Percentiles rank a stretch among this genome's conserved stretches.
phyloP scores from a whole-genome alignment of 2,797 vertebrate genomes.

The Momotus momota region DNA sequence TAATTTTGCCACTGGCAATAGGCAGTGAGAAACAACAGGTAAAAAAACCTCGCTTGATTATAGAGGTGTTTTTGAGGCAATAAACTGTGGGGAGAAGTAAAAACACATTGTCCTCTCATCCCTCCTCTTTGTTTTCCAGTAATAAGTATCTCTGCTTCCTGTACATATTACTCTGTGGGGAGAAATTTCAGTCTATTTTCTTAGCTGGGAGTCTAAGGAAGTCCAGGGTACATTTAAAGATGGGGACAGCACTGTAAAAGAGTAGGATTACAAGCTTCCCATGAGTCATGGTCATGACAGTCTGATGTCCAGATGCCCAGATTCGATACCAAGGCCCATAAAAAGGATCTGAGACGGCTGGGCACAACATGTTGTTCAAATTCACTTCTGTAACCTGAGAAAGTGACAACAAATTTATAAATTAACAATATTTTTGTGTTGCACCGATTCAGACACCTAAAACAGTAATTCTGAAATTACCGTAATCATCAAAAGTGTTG shows the following conservation, averaged over 20 bases:
- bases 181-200: conserved; percentile 88
- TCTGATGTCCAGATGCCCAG: conserved; percentile 97
- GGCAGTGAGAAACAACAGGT: conserved; percentile 62
- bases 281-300: conserved; percentile 93
- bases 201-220: conserved; percentile 87
- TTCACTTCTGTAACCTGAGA: conserved; percentile 94
- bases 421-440: neutral
- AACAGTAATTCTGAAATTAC: neutral
- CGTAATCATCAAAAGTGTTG: neutral
- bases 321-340: conserved; percentile 97
- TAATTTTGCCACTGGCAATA: conserved; percentile 57
- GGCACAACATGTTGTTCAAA: conserved; percentile 99
- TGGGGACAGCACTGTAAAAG: conserved; percentile 83
- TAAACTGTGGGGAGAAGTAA: neutral
- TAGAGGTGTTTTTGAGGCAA: conserved; percentile 52
- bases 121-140: conserved; percentile 45
- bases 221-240: conserved; percentile 85
- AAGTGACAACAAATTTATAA: neutral
- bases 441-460: neutral
- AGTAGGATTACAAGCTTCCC: conserved; percentile 92
- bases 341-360: conserved; percentile 97
- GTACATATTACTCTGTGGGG: neutral
- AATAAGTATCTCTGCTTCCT: conserved; percentile 45
- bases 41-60: neutral
- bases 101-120: neutral